Base-by-base conservation (phyloP, 2,113 vertebrate genomes). In the Solenodon paradoxus region DNA sequence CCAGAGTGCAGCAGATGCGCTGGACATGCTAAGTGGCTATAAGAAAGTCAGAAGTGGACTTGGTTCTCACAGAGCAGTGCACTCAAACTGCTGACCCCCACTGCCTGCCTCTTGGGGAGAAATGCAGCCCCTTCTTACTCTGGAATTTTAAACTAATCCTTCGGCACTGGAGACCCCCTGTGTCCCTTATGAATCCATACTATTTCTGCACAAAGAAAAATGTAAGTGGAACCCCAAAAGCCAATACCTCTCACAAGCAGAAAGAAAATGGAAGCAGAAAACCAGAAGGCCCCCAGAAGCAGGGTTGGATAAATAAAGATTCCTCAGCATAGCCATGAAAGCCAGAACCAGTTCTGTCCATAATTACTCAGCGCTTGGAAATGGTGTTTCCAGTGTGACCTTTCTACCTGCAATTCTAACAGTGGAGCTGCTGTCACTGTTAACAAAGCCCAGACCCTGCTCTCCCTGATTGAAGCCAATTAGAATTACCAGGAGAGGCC, bases 401-500 rank as follows among this genome's bases (percentile, higher is more conserved):
- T 95, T 84, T 81, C 71, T 77, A 94, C 96, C 89, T 87, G 87
- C 57, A 61, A 28, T 63, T 95, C 95, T 90, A 51, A 81, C 38
- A 13, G 66, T 30, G 47, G 74, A 92, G 92, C 89, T 24, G 74
- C 81, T 92, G 74, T 95, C 96, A 86, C 53, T n/a, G 74, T 95
- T 95, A 78, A 88, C 82, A 95, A 95, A 74, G 69, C 80, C 12
- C 0, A 38, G 51, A n/a, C 80, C 64, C 32, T 16, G 91, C 66
- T 49, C 57, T 71, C 55, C 92, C 92, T 68, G 78, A 96, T 93
- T 95, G 81, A 74, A 92, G 95, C 92, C 97, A 97, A 97, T 98
- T 97, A 97, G 91, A 94, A 95, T 94, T 87, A 93, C 85, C 83
- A 5, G 1, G 49, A 85, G 79, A 90, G 66, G 91, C 71, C 74